Evolutionary conservation across 2,797 vertebrate species (phyloP), one percentile per base, ranked within the genome.

Genomic region (Scomberomorus guttatus): DNA sequence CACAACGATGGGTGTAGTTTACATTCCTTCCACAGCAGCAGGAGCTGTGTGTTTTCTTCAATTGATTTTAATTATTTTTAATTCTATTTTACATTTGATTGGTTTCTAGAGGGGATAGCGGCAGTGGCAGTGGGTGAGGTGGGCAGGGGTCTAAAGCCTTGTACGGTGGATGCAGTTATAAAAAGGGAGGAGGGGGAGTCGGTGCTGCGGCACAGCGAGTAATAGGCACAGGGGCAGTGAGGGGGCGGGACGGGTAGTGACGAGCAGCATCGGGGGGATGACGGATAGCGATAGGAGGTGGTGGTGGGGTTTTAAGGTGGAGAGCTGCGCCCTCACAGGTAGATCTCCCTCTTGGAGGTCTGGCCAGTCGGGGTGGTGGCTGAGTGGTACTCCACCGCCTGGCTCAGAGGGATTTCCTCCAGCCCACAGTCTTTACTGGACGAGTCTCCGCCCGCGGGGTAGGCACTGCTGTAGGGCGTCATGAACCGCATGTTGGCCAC

Each of bases 401-500:
- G 98, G 95, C 96, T 98, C 93, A 99, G 95, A 67, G 98, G 97
- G 87, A 99, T 98, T 95, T 98, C 98, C 94, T 99, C 98, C 95
- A 97, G 94, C 85, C 96, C 95, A 87, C 97, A 98, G 96, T 98
- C 97, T 96, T 97, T 98, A 87, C 96, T 95, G 87, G 96, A 95
- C 80, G 96, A 94, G 91, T 98, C 97, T 92, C 96, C 96, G 82
- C 95, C 96, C 92, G 96, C 95, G 77, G 97, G 95, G 95, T 98
- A 99, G 97, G 98, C 97, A 99, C 98, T 98, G 91, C 91, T 94
- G 96, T 98, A 98, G 89, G 98, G 96, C 82, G 98, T 97, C 96
- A 98, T 97, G 95, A 98, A 98, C 87, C 97, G 97, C 94, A 98
- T 97, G 93, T 96, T 97, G 93, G 97, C 95, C 96, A 97, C 97